Evolutionary conservation across 2,797 vertebrate genomes (phyloP).

Genomic region (Aplochiton taeniatus): DNA sequence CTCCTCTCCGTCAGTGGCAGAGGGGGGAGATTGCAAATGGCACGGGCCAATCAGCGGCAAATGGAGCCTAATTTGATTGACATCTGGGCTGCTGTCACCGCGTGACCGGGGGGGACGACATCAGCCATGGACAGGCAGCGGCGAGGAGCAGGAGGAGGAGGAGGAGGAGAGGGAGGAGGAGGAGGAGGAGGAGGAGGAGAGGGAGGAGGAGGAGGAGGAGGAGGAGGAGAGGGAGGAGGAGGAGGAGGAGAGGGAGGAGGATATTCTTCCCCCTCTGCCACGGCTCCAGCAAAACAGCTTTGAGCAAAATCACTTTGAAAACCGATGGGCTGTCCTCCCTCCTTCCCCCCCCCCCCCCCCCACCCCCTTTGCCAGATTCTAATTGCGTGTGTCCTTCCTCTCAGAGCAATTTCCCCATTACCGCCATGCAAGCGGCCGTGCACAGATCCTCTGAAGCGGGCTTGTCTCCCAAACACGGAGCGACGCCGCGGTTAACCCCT

Average conservation of each 20-base stretch:
- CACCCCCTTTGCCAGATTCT: slow-evolving; percentile 86
- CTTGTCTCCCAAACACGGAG: slow-evolving; percentile 89
- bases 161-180: slow-evolving; percentile 16
- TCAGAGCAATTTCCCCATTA: slow-evolving; percentile 98
- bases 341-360: slow-evolving; percentile 39
- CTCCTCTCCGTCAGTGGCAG: slow-evolving; percentile 61
- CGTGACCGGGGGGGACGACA: slow-evolving; percentile 81
- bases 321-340: slow-evolving; percentile 78
- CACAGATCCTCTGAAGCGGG: slow-evolving; percentile 89
- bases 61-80: slow-evolving; percentile 99
- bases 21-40: slow-evolving; percentile 97
- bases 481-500: slow-evolving; percentile 87
- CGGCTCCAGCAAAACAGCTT: slow-evolving; percentile 72
- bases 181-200: slow-evolving; percentile 37
- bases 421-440: slow-evolving; percentile 85
- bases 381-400: slow-evolving; percentile 99
- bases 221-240: slow-evolving; percentile 18
- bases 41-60: slow-evolving; percentile 99
- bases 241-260: too few relatives aligned
- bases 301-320: slow-evolving; percentile 98
- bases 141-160: slow-evolving; percentile 76
- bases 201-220: slow-evolving; percentile 75
- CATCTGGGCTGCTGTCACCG: slow-evolving; percentile 98
- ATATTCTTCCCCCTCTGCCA: too few relatives aligned
- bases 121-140: slow-evolving; percentile 33